phyloP scores from a whole-genome alignment of 1,140 invertebrate genomes.

The Adoxophyes honmai region DNA sequence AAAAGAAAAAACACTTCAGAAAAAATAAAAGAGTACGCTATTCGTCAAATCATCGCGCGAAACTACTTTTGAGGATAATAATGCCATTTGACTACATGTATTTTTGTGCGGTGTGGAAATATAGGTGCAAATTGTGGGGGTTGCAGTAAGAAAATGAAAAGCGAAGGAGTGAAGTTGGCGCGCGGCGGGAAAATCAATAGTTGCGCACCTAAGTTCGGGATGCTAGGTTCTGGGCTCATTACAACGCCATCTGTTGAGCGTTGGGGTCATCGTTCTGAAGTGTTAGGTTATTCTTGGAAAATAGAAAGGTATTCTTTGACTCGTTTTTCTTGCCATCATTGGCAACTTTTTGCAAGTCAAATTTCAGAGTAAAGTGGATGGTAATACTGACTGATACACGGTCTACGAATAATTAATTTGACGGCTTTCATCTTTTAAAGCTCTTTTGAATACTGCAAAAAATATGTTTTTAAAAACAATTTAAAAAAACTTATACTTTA shows the following conservation, averaged over 20 bases:
- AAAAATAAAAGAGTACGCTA: background rate
- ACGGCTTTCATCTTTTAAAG: too few species aligned
- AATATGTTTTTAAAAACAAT: too few species aligned
- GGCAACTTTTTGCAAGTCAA: too few species aligned
- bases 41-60: conserved; percentile 4
- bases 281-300: too few species aligned
- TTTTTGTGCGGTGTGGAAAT: background rate
- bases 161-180: conserved; percentile 21
- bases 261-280: too few species aligned
- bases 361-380: too few species aligned
- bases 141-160: conserved; percentile 28
- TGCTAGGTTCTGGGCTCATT: conserved; percentile 20
- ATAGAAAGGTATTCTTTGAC: too few species aligned
- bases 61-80: background rate
- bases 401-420: too few species aligned
- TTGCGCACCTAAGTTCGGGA: conserved; percentile 22
- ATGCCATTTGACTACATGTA: conserved; percentile 1
- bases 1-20: conserved; percentile 14
- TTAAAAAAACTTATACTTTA: too few species aligned
- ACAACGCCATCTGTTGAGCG: conserved; percentile 26
- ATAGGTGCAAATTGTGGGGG: background rate
- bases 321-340: too few species aligned
- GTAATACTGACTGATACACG: too few species aligned
- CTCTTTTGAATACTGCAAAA: too few species aligned
- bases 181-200: conserved; percentile 32